phyloP scores from a whole-genome alignment of 2,888 invertebrate genomes.

The Adineta ricciae region DNA sequence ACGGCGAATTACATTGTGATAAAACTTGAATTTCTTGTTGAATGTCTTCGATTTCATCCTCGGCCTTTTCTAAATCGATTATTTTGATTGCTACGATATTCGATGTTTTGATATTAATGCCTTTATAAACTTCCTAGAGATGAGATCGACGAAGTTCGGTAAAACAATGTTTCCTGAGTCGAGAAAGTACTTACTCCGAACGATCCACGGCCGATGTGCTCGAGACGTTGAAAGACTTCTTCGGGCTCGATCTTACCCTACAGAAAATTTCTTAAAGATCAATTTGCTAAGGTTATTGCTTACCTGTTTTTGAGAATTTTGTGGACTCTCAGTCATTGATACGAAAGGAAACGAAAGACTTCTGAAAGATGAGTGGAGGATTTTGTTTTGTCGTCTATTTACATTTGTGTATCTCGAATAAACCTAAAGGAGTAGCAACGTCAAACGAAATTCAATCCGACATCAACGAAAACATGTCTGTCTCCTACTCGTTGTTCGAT shows the following conservation, averaged over 20 bases:
- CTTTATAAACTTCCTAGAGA: slow-evolving; percentile 74
- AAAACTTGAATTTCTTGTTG: slow-evolving; percentile 94
- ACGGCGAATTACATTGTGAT: slow-evolving; percentile 96
- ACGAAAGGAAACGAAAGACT: too few relatives aligned
- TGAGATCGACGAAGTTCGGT: too few relatives aligned
- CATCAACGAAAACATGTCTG: too few relatives aligned
- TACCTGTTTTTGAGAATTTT: background rate
- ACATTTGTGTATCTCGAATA: too few relatives aligned
- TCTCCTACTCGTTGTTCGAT: too few relatives aligned
- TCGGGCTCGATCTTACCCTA: slow-evolving; percentile 27
- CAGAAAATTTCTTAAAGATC: background rate
- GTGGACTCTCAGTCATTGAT: background rate
- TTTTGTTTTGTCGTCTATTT: too few relatives aligned
- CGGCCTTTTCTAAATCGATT: slow-evolving; percentile 96
- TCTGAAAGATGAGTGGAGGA: too few relatives aligned
- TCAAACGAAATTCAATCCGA: too few relatives aligned
- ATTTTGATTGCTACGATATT: slow-evolving; percentile 98
- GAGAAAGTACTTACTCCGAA: slow-evolving; percentile 45
- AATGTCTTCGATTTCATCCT: slow-evolving; percentile 99
- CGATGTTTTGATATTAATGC: slow-evolving; percentile 90
- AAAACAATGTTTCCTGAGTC: too few relatives aligned
- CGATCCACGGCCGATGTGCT: slow-evolving; percentile 31
- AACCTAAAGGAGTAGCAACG: too few relatives aligned
- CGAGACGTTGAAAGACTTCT: slow-evolving; percentile 25
- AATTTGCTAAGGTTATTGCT: background rate